Evolutionary conservation across 2,888 invertebrate species (phyloP).

Genomic region (Machimus rusticus): DNA sequence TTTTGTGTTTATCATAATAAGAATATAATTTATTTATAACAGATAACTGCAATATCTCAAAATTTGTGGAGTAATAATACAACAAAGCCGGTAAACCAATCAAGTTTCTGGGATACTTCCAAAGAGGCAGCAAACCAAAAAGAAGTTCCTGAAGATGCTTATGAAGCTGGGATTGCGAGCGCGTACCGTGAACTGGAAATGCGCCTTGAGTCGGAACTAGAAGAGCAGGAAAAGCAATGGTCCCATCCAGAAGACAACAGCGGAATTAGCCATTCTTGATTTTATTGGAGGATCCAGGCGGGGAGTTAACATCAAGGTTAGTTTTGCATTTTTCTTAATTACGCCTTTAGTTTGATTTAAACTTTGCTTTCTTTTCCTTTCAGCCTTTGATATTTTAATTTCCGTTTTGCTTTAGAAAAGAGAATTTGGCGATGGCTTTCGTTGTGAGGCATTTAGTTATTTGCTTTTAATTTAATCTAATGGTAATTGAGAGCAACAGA

Average conservation of each 20-base stretch:
- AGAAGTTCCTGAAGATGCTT: conserved; percentile 56
- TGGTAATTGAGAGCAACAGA: background rate
- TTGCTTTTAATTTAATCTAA: background rate
- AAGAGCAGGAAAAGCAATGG: conserved; percentile 71
- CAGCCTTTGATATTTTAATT: background rate
- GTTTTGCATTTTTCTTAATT: background rate
- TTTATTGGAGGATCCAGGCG: background rate
- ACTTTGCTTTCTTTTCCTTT: background rate
- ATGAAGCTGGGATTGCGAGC: conserved; percentile 72
- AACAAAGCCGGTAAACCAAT: conserved; percentile 49
- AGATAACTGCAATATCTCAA: conserved; percentile 52
- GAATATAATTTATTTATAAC: background rate
- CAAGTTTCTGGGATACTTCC: conserved; percentile 52
- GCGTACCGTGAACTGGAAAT: conserved; percentile 72
- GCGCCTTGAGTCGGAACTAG: conserved; percentile 72
- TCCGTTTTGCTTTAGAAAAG: background rate
- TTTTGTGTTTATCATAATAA: background rate
- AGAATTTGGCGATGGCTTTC: background rate
- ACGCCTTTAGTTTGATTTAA: background rate
- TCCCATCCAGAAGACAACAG: conserved; percentile 57
- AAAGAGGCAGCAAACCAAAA: conserved; percentile 50
- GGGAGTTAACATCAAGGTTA: conserved; percentile 23
- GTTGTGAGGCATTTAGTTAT: background rate
- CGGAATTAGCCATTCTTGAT: conserved; percentile 38
- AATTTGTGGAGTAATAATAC: conserved; percentile 53